Base-by-base conservation (phyloP, 2,797 vertebrate species). In the Catamblyrhynchus diadema region DNA sequence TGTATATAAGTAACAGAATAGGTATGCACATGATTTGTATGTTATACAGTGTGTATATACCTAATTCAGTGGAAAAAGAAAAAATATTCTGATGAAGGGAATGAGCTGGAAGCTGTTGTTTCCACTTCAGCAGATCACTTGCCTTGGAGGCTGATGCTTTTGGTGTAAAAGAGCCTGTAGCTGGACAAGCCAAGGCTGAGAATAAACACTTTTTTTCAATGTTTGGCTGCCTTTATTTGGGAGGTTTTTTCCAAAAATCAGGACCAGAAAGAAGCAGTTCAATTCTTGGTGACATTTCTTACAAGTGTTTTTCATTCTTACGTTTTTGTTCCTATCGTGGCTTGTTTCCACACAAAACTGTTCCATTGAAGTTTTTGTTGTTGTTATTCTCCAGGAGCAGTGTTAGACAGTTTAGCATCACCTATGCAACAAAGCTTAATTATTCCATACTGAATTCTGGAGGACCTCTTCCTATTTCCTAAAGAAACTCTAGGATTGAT, bases 271-370 rank as follows among this genome's bases (percentile, higher is more conserved):
- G 28, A 39, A 66, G 48, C 42, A 51, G 23, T 45, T 89, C 14
- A 37, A 1, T 59, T 54, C 35, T 70, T 56, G 32, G 18, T 73
- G 79, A 35, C 20, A 27, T 32, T 87, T 70, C 44, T 77, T 77
- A 30, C 10, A 9, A 32, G 1, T 45, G n/a, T 2, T 65, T 93
- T 51, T 80, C 10, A 7, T 56, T 24, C 17, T 57, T n/a, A 12
- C 2, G 4, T 39, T 72, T 72, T 37, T 57, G 13, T 80, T 92
- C 41, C 24, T 39, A 0, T 42, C 0, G 0, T 20, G 42, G 10
- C n/a, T 86, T 73, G 27, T 54, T 91, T 92, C 64, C 33, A 73
- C 35, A 50, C 27, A 56, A 6, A 73, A 56, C 10, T 20, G 8
- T 57, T 87, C 19, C 2, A 30, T 37, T 61, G 35, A 62, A 32